Base-by-base conservation (phyloP, 2,113 vertebrate genomes). In the Sylvia atricapilla region DNA sequence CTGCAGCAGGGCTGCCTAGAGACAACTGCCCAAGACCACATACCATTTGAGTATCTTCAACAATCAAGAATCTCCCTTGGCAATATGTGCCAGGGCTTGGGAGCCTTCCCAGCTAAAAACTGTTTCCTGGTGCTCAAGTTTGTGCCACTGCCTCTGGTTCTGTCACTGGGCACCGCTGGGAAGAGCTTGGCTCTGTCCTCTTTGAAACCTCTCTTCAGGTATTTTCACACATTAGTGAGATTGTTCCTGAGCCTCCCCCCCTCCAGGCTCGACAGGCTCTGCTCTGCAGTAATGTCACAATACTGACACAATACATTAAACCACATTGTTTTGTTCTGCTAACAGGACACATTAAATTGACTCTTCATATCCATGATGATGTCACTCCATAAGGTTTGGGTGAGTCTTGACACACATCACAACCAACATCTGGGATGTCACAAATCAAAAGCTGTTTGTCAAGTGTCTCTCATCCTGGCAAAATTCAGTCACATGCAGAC, bases 71-170 rank as follows among this genome's bases (percentile, higher is more conserved):
- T 9, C 17, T n/a, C 15, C 8, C 23, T 33, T 23, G 47, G 53
- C 31, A 22, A 9, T 17, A 9, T 9, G 10, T 58, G 18, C 15
- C 49, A 82, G 28, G 2, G 12, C 24, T 64, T 0, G 0, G 19
- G 44, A 13, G 60, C 6, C 11, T 21, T 20, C 39, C 39, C 24
- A 62, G 19, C 3, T 6, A n/a, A 33, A 33, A 84, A 47, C 2
- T 6, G 1, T n/a, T 49, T 83, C 35, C 39, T 67, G 3, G 10
- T 31, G 33, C 9, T 70, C 5, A 17, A 15, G 17, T 53, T 9
- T 60, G 24, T 37, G 24, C 37, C 20, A 18, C 4, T 72, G 58
- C 3, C 39, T 55, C 66, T 63, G n/a, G 11, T 52, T 10, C 37
- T 84, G 35, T 23, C 67, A 53, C n/a, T 55, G 60, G 16, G 21